A percentile compares a stretch with the other conserved stretches of the same genome.
Evolutionary conservation across 1,140 invertebrate species (phyloP).

Genomic region (Listronotus bonariensis): DNA sequence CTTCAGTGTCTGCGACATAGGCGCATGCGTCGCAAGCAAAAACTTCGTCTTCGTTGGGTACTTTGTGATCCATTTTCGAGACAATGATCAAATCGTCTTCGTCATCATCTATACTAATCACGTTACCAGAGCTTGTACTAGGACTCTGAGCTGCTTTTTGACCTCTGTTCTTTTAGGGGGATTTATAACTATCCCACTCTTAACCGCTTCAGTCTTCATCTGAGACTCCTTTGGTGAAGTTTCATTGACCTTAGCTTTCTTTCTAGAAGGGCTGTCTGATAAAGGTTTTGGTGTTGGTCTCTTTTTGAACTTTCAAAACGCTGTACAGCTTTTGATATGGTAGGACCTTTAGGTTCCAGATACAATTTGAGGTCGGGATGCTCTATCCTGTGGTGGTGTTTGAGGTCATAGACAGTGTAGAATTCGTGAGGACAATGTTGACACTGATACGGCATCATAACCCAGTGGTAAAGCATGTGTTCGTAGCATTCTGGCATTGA

Average conservation of each 20-base stretch:
- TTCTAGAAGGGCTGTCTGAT: neutral
- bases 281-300: neutral
- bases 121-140: neutral
- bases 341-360: slow-evolving; percentile 21
- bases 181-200: neutral
- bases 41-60: slow-evolving; percentile 20
- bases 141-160: neutral
- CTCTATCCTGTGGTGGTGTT: slow-evolving; percentile 16
- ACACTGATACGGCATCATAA: slow-evolving; percentile 28
- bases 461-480: slow-evolving; percentile 33
- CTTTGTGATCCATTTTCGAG: slow-evolving; percentile 23
- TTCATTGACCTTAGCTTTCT: neutral
- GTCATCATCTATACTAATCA: slow-evolving; percentile 8
- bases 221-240: neutral
- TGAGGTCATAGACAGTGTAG: slow-evolving; percentile 18
- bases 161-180: neutral
- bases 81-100: slow-evolving; percentile 26
- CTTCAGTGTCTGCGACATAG: slow-evolving; percentile 21
- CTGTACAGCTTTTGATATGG: slow-evolving; percentile 13
- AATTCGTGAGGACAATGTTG: slow-evolving; percentile 24
- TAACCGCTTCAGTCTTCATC: neutral
- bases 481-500: slow-evolving; percentile 23
- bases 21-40: slow-evolving; percentile 36
- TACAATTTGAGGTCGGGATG: slow-evolving; percentile 17
- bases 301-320: slow-evolving; percentile 9